Conservation (phyloP, 2,113 vertebrate species). For the Micronycteris hirsuta region DNA sequence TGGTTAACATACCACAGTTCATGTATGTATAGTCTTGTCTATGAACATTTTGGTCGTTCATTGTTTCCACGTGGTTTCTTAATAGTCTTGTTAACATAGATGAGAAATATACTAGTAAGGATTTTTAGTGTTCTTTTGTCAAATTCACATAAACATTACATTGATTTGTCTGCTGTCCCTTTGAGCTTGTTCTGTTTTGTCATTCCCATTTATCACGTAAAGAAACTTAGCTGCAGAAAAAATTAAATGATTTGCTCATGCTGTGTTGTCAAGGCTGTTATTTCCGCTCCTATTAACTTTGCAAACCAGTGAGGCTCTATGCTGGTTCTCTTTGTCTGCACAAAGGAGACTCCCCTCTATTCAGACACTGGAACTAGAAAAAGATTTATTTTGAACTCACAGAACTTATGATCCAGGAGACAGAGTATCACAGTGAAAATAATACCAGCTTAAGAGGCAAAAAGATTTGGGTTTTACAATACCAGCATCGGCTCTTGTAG, state of each 20-base stretch:
- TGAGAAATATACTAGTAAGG: slow-evolving; percentile 29
- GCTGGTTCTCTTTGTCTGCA: slow-evolving; percentile 26
- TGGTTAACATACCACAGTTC: slow-evolving; percentile 1
- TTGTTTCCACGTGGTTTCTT: background rate
- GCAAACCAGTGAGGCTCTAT: background rate
- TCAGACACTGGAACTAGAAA: background rate
- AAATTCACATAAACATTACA: slow-evolving; percentile 14
- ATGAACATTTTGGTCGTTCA: slow-evolving; percentile 9
- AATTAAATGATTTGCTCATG: background rate
- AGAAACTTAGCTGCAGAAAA: slow-evolving; percentile 12
- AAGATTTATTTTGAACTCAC: background rate
- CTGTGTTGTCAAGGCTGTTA: background rate
- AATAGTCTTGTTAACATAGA: slow-evolving; percentile 18
- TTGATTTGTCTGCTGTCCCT: background rate
- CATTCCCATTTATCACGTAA: background rate
- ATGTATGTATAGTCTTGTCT: background rate
- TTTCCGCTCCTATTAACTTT: background rate
- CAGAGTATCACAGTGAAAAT: background rate
- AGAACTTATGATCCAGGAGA: background rate
- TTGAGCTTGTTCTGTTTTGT: slow-evolving; percentile 26
- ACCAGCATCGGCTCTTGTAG: background rate
- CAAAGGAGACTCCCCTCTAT: background rate
- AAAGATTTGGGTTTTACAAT: background rate
- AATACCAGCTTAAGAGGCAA: background rate
- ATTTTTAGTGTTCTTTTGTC: slow-evolving; percentile 35